Percentiles rank a stretch among this genome's conserved stretches.
Evolutionary conservation across 2,888 invertebrate species (phyloP).

Genomic region (Drosophila histrio): DNA sequence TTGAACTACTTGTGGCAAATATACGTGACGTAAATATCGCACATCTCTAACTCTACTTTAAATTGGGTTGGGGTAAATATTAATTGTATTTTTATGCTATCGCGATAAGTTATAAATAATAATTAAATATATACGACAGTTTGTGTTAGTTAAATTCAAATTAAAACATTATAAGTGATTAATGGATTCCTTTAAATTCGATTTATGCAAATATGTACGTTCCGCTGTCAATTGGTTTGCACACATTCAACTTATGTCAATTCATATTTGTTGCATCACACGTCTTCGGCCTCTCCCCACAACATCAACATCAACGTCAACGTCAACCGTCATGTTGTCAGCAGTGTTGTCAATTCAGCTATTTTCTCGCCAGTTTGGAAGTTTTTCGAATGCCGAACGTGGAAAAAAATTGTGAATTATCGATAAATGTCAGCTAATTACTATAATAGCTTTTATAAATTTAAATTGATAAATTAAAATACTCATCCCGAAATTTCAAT

Average conservation of each 20-base stretch:
- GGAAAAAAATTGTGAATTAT: too few species aligned
- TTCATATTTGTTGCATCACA: constrained; percentile 55
- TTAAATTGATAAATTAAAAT: too few species aligned
- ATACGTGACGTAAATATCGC: too few species aligned
- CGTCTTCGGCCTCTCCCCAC: constrained; percentile 35
- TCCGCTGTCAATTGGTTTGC: constrained; percentile 38
- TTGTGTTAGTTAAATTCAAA: background rate
- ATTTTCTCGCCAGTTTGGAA: too few species aligned
- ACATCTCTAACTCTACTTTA: too few species aligned
- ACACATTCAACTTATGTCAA: constrained; percentile 52
- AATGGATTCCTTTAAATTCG: constrained; percentile 2
- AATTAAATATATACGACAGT: background rate
- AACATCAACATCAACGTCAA: constrained; percentile 12
- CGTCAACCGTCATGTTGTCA: constrained; percentile 39
- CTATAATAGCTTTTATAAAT: too few species aligned
- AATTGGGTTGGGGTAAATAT: too few species aligned
- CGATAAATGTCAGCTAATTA: too few species aligned
- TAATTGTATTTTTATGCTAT: constrained; percentile 16
- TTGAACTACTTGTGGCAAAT: too few species aligned
- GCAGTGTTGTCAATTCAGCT: too few species aligned
- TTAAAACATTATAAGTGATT: background rate
- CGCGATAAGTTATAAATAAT: background rate
- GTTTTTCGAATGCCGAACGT: too few species aligned
- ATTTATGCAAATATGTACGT: constrained; percentile 11
- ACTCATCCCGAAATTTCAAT: too few species aligned